Evolutionary conservation across 2,888 invertebrate genomes (phyloP).

Genomic region (Pollenia labialis): DNA sequence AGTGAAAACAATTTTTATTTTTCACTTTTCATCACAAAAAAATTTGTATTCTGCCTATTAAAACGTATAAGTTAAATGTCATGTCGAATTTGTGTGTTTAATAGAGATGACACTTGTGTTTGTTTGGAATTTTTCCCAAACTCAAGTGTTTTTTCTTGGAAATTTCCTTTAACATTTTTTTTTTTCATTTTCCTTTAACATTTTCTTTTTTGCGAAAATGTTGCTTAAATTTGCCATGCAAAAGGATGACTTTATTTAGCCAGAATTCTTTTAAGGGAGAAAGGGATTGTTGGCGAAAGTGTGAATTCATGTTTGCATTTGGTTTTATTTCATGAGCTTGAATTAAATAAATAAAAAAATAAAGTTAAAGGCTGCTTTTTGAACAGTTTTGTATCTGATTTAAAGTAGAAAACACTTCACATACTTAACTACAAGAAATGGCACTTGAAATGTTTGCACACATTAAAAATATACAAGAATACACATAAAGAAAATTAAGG

Average conservation of each 20-base stretch:
- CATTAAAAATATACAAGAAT: neutral
- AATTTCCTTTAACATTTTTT: neutral
- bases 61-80: conserved; percentile 35
- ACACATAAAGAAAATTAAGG: neutral
- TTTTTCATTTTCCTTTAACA: neutral
- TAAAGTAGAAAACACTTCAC: conserved; percentile 42
- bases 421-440: conserved; percentile 7
- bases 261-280: neutral
- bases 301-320: conserved; percentile 67
- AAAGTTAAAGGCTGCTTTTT: conserved; percentile 14
- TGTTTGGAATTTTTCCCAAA: conserved; percentile 63
- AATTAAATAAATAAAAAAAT: conserved; percentile 52
- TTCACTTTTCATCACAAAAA: neutral
- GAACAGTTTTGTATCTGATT: conserved; percentile 5
- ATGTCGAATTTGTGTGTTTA: conserved; percentile 29
- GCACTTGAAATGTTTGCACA: conserved; percentile 28
- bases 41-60: neutral
- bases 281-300: conserved; percentile 26
- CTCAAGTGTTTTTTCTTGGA: conserved; percentile 61
- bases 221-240: neutral
- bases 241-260: neutral
- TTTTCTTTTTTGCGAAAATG: conserved; percentile 20
- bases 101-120: conserved; percentile 56
- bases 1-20: neutral
- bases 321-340: conserved; percentile 48